Conservation (phyloP, 1,140 invertebrate genomes). For the Cepaea nemoralis region DNA sequence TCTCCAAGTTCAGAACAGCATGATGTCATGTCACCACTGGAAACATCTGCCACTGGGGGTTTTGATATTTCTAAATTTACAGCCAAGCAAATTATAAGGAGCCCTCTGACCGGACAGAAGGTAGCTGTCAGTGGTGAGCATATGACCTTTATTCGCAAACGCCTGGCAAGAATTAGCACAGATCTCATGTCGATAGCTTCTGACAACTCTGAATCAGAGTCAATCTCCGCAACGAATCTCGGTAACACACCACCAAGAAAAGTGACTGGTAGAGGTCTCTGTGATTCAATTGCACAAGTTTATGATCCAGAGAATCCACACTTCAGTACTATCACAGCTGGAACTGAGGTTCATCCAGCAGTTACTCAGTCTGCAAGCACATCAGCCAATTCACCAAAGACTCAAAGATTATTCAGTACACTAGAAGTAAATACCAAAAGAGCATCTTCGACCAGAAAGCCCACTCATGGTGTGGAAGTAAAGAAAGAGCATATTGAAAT, state of each 20-base stretch:
- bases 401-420: not conserved
- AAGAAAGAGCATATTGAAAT: constrained; percentile 6
- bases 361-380: not conserved
- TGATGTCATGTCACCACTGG: not conserved
- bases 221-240: not conserved
- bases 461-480: not conserved
- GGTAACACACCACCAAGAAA: not conserved
- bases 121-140: not conserved
- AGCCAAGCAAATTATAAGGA: not conserved
- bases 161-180: not conserved
- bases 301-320: not conserved
- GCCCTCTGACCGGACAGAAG: not conserved
- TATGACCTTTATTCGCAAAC: not conserved
- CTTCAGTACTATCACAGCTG: not conserved
- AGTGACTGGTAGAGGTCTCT: not conserved
- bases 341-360: not conserved
- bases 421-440: not conserved
- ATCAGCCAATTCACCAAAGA: not conserved
- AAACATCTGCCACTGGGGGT: not conserved
- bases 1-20: not conserved
- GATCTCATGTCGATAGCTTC: not conserved
- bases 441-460: not conserved
- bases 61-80: not conserved
- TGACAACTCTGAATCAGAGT: not conserved
- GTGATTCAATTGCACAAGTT: not conserved